Evolutionary conservation across 2,888 invertebrate genomes (phyloP).

Genomic region (Ethmia dodecea): DNA sequence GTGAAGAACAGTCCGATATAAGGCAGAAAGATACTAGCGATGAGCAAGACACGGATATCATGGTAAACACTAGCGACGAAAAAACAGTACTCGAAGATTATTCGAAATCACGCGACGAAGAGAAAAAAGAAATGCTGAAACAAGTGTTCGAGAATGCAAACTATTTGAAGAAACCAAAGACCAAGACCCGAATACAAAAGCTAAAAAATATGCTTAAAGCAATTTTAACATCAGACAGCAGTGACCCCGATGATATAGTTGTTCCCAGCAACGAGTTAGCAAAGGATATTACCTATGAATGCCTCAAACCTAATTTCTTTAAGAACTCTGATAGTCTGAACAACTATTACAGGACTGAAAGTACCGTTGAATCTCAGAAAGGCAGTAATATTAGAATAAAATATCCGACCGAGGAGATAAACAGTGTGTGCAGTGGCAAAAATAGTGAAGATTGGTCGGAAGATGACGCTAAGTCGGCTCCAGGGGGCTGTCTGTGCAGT

Average conservation of each 20-base stretch:
- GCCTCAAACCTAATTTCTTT: constrained; percentile 35
- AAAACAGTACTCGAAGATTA: neutral
- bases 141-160: constrained; percentile 39
- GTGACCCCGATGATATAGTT: constrained; percentile 31
- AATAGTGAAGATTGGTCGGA: constrained; percentile 19
- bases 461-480: neutral
- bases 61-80: constrained; percentile 1
- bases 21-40: constrained; percentile 1
- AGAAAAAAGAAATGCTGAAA: constrained; percentile 45
- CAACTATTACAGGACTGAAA: constrained; percentile 36
- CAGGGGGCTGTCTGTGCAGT: constrained; percentile 38
- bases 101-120: constrained; percentile 13
- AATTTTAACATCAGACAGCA: constrained; percentile 46
- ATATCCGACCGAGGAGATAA: constrained; percentile 29
- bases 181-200: constrained; percentile 32
- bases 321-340: constrained; percentile 41
- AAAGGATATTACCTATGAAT: constrained; percentile 36
- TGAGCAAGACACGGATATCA: neutral
- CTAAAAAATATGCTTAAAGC: constrained; percentile 39
- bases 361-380: constrained; percentile 19
- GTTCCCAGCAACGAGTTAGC: constrained; percentile 27
- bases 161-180: constrained; percentile 28
- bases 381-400: constrained; percentile 16
- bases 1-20: neutral
- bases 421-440: constrained; percentile 24